Base-by-base conservation (phyloP, 2,888 invertebrate genomes). In the Anaspis maculata region DNA sequence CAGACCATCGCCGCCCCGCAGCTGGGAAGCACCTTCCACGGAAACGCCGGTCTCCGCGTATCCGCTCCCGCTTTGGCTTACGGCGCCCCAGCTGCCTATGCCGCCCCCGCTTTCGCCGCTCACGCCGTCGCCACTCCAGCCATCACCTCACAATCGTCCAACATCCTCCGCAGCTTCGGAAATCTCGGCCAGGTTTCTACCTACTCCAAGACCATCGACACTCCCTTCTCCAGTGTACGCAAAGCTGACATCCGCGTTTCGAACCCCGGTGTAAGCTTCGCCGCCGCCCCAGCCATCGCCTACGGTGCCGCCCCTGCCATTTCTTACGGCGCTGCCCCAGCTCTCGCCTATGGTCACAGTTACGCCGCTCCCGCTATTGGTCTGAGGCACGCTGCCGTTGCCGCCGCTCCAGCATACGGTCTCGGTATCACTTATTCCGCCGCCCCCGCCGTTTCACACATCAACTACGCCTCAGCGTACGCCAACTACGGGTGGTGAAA, bases 141-240 rank as follows among this genome's bases (percentile, higher is more conserved):
- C 23, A 30, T 37, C 30, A 37, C 37, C 27, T 33, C 36, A 27
- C 74, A 76, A 53, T 71, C 73, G 24, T 70, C 73, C 39, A 78
- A 78, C 61, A 76, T 73, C 48, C 60, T 75, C 45, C 68, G 78
- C 42, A 71, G 73, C 27, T 76, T 71, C 39, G 82, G 77, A 45
- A 82, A 82, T 57, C 66, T 82, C 44, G 80, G 79, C 41, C 76
- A 76, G 70, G 70, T 78, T 35, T 79, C 82, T 25, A 39, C 39
- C 22, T 39, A 39, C 39, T 39, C 39, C 34, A 39, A 34, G 28
- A 24, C 27, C 34, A 30, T 39, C 31, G 39, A 39, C 27, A 39
- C 39, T 14, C 39, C 39, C 19, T 39, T 31, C 39, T 39, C 39
- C 31, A 39, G 39, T 27, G 34, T 34, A 19, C 34, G 34, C 16